Base-by-base conservation (phyloP, 1,140 invertebrate genomes). In the Temnothorax curvispinosus region DNA sequence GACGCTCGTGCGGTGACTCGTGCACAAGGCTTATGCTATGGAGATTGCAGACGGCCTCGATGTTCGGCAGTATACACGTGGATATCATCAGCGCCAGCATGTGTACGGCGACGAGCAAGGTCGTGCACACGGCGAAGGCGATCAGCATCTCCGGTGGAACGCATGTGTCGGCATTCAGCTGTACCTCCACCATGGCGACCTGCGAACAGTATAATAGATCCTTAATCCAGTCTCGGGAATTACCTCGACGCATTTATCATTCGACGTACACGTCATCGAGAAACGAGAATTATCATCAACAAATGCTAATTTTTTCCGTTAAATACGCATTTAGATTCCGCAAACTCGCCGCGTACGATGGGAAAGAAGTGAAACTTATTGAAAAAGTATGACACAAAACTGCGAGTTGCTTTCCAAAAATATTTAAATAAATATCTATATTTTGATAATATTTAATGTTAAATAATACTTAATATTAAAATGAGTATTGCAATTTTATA, bases 1-100 rank as follows among this genome's bases (percentile, higher is more conserved):
- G 95, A 87, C 98, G 96, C 94, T 98, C 98, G 93, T 98, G 98
- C 0, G 98, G 98, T 9, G 98, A 98, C 93, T 98, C 98, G 91
- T 98, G 97, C 0, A 98, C 98, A 4, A 98, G 95, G 62, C 97
- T 97, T 90, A 98, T 98, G 88, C 97, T 97, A 94, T 98, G 98
- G 27, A 98, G 96, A 95, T 98, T 98, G 87, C 98, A 98, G 1
- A 99, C 97, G 0, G 98, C 98, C 93, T 99, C 98, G 65, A 99
- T 98, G 92, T 99, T 98, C 21, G 98, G 99, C 76, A 99, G 96
- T 86, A 99, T 99, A 94, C 99, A 99, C 0, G 99, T 99, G 87
- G 98, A 99, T 92, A 99, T 99, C 99, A 99, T 99, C 3, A 99
- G 95, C 0, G 99, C 99, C 69, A 99, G 95, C 97, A 99, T 98